Percentiles rank a stretch among this genome's conserved stretches.
These are phyloP conservation scores for Macrophya annulata DNA, from an alignment of 2,888 invertebrate species.

Conservation along the genomic window DNA sequence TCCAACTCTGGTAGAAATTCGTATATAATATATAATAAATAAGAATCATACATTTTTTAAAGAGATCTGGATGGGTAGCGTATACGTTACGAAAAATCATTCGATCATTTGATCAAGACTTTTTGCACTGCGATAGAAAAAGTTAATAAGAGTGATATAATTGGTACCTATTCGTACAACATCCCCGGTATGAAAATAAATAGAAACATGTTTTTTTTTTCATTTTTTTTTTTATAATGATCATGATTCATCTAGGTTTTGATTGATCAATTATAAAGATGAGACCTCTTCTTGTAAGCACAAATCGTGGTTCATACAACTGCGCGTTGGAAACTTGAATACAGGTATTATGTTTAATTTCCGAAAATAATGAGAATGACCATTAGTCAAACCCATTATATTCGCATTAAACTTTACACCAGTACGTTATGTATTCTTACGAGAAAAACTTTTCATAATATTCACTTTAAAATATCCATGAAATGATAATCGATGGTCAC, in stretches of 20 bases:
- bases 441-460: background rate
- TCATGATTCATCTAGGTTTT: constrained; percentile 8
- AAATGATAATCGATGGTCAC: background rate
- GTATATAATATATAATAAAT: background rate
- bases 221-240: background rate
- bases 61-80: background rate
- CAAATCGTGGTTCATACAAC: background rate
- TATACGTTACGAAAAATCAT: background rate
- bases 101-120: background rate
- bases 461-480: background rate
- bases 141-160: background rate
- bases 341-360: constrained; percentile 22
- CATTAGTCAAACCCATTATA: constrained; percentile 34
- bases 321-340: background rate
- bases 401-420: constrained; percentile 35
- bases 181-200: background rate
- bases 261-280: constrained; percentile 20
- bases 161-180: background rate
- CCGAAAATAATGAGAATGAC: constrained; percentile 23
- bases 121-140: background rate
- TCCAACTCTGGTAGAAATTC: background rate
- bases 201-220: background rate
- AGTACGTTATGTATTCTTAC: background rate
- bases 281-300: background rate
- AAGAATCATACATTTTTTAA: background rate